Conservation (phyloP, 2,888 invertebrate genomes). For the Ceratothoa steindachneri region DNA sequence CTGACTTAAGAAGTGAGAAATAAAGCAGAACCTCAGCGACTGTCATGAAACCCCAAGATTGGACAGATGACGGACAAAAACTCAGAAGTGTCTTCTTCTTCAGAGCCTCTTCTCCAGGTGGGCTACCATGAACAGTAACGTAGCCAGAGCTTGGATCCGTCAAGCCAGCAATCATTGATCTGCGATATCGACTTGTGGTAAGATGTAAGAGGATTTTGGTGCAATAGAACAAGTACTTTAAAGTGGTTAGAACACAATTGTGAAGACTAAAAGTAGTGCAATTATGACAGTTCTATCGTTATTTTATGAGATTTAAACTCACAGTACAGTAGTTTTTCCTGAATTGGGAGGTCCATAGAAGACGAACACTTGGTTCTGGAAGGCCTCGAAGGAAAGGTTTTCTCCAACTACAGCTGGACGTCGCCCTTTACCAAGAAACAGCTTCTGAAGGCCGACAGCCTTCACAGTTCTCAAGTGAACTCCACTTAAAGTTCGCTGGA, state of each 20-base stretch:
- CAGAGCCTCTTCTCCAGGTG: background rate
- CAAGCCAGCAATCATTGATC: background rate
- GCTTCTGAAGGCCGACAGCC: background rate
- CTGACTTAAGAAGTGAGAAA: background rate
- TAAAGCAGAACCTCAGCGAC: background rate
- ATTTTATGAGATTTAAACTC: too few relatives aligned
- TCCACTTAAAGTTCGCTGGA: background rate
- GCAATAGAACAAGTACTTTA: too few relatives aligned
- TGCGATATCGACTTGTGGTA: too few relatives aligned
- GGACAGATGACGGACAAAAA: background rate
- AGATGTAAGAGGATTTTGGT: too few relatives aligned
- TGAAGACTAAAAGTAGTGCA: too few relatives aligned
- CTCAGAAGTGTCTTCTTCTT: background rate
- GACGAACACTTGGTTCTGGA: background rate
- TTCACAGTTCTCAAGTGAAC: background rate
- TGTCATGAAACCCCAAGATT: background rate
- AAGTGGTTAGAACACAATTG: too few relatives aligned
- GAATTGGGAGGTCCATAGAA: slow-evolving; percentile 2
- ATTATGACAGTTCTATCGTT: too few relatives aligned
- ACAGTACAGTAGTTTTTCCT: background rate
- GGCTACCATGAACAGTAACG: background rate
- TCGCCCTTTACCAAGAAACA: background rate
- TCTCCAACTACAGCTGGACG: background rate
- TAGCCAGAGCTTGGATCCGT: background rate
- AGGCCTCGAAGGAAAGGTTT: slow-evolving; percentile 2